Conservation (phyloP, 2,113 vertebrate genomes). For the Microtus pennsylvanicus region DNA sequence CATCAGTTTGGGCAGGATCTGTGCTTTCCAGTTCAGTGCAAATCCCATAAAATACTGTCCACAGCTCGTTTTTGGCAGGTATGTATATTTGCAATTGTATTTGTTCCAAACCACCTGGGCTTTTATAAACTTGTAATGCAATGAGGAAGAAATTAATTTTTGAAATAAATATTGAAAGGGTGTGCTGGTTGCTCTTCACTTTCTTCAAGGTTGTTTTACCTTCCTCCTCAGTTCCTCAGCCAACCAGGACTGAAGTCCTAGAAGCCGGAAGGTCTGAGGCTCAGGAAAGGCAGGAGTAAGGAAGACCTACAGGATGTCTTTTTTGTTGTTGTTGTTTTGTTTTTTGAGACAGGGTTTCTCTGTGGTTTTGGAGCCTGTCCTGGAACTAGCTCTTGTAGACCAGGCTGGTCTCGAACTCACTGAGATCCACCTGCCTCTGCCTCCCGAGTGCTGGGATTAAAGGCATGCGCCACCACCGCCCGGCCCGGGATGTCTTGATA, state of each 20-base stretch:
- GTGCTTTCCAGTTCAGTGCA: not conserved
- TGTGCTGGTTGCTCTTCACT: not conserved
- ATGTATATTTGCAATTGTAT: fast-evolving
- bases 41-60: fast-evolving
- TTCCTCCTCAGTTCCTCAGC: not conserved
- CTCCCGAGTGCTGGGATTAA: too few species aligned
- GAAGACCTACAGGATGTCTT: not conserved
- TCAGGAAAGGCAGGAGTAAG: not conserved
- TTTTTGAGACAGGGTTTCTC: too few species aligned
- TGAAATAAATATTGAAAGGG: not conserved
- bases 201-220: not conserved
- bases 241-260: not conserved
- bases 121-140: not conserved
- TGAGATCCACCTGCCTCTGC: too few species aligned
- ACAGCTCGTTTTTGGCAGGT: not conserved
- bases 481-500: not conserved
- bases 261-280: not conserved
- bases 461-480: too few species aligned
- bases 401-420: too few species aligned
- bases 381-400: too few species aligned
- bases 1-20: not conserved
- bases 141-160: not conserved
- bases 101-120: not conserved
- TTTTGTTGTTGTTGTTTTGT: too few species aligned
- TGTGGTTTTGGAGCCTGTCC: too few species aligned